Base-by-base conservation (phyloP, 2,888 invertebrate genomes). In the Agelastica alni region DNA sequence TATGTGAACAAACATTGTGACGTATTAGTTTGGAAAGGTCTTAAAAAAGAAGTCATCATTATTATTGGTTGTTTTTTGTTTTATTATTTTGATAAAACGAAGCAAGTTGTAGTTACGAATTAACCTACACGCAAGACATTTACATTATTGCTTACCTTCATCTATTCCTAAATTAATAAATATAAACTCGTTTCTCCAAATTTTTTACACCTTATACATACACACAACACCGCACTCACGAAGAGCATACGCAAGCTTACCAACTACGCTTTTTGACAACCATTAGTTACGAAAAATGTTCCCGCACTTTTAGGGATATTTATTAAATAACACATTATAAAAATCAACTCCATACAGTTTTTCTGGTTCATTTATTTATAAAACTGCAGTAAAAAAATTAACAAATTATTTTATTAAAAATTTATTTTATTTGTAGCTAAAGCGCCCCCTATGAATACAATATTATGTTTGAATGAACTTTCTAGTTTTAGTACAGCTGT, bases 141-240 rank as follows among this genome's bases (percentile, higher is more conserved):
- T n/a, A n/a, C n/a, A 34, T 18, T 39, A 3, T 34, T 13, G 44
- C 61, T 69, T 70, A 75, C 75, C 75, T 75, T 75, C 75, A 75
- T 75, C 75, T 75, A 75, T 74, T 72, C 68, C 74, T 70, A 63
- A 68, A 67, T 70, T 71, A 66, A 62, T 66, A 63, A 65, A 68
- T 67, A 69, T 69, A 67, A 69, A 68, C 63, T 66, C 60, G 52
- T 44, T 51, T 45, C 46, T 51, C 44, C 42, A 37, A 41, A n/a
- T n/a, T 47, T 65, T 67, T 69, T 65, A 65, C 49, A 49, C 49
- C 41, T 68, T 68, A 36, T 62, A 64, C 70, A 67, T 68, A 72
- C 70, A 67, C 68, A 72, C 70, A 72, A 71, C 69, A 72, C 70
- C 68, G 61, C 65, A 69, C 69, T 70, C 73, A 71, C 71, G 72